Conservation (phyloP, 1,140 invertebrate species). For the Ostrea denselamellosa region DNA sequence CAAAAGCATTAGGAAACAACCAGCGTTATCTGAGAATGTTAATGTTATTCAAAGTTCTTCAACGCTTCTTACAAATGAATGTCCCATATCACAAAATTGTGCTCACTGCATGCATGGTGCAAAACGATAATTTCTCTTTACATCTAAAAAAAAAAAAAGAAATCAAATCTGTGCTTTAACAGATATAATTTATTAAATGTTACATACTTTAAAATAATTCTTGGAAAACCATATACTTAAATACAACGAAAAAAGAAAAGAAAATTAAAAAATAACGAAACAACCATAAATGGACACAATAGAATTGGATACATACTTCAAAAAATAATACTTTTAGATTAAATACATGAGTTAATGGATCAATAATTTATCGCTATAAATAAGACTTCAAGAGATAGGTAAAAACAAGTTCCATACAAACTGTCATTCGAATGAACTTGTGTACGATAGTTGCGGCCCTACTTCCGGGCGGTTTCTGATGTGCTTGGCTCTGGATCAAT, state of each 20-base stretch:
- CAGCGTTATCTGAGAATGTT: no score
- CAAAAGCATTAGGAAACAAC: neutral
- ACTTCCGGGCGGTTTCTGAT: slow-evolving; percentile 4
- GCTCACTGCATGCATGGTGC: slow-evolving; percentile 24
- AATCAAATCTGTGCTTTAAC: neutral
- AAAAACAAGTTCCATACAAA: slow-evolving; percentile 16
- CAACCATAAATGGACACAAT: neutral
- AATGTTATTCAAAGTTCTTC: neutral
- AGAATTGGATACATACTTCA: no score
- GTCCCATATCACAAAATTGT: neutral
- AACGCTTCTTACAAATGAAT: neutral
- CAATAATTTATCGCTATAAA: neutral
- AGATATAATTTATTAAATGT: neutral
- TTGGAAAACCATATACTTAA: neutral
- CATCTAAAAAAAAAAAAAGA: slow-evolving; percentile 33
- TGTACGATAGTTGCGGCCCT: neutral
- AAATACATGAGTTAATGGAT: no score
- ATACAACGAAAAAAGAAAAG: neutral
- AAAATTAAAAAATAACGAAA: neutral
- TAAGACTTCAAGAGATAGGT: neutral
- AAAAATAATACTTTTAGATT: no score
- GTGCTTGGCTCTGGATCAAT: neutral
- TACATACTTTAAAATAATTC: neutral
- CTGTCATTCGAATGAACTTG: slow-evolving; percentile 31
- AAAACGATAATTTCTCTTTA: slow-evolving; percentile 17